Base-by-base conservation (phyloP, 2,113 vertebrate genomes). In the Felis catus region DNA sequence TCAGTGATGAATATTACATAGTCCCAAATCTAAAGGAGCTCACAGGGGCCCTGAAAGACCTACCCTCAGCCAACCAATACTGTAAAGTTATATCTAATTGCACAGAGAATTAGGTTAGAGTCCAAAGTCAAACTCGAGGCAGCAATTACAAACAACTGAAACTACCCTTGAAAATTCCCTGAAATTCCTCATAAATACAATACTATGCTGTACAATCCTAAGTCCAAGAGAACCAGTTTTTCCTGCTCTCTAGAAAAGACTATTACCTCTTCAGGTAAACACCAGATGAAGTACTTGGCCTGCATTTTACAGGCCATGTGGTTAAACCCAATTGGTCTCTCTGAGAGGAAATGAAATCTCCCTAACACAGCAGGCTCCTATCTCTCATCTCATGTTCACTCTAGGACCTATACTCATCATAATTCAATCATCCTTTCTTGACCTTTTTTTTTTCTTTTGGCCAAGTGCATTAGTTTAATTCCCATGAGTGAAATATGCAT, bases 121-220 rank as follows among this genome's bases (percentile, higher is more conserved):
- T 73, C 31, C 55, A 76, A 91, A 91, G 79, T 92, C 71, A 91
- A 96, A 87, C 27, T 71, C 45, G 80, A 93, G 13, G 41, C 66
- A 82, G 23, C 70, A 88, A 45, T 36, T 79, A 82, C 63, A 86
- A 79, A 94, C 12, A 92, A 65, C 45, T 33, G 58, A 92, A 86
- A 94, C 27, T 27, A 53, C 29, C 51, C 84, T 45, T 39, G 45
- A 94, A 92, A 97, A 94, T n/a, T 81, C 65, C 55, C 83, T 65
- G 21, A 36, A 94, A 74, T 91, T 86, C 51, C 27, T 82, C 79
- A 89, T 78, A 85, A 93, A 89, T 61, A 76, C 23, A 78, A 12
- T 41, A 48, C 76, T 51, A 63, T 31, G 16, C 8, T n/a, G 27
- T 31, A 55, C 41, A 84, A 96, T 41, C 27, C 45, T 19, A 68